phyloP scores from a whole-genome alignment of 2,113 vertebrate species.

The Mastomys coucha region DNA sequence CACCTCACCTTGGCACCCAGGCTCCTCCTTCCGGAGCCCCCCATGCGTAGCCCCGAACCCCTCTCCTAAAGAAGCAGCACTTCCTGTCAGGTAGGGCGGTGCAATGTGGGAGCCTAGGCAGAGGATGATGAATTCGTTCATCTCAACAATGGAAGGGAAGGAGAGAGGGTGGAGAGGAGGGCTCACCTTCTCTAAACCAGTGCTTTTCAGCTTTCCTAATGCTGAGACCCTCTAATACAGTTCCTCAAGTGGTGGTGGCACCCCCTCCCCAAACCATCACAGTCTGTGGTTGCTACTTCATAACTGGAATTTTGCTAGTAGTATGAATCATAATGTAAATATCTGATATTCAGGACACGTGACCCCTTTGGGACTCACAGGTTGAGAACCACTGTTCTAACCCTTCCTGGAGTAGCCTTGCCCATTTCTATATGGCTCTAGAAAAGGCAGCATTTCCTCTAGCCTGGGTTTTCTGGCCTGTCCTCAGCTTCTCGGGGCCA shows the following conservation, averaged over 20 bases:
- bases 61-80: neutral
- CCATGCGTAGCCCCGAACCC: neutral
- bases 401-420: too few relatives aligned
- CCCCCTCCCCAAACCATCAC: neutral
- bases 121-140: neutral
- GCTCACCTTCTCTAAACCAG: neutral
- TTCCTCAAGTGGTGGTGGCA: neutral
- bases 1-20: rapidly evolving
- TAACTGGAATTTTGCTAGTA: neutral
- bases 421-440: neutral
- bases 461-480: neutral
- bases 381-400: neutral
- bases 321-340: neutral
- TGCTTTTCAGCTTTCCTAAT: neutral
- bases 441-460: neutral
- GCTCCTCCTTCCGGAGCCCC: neutral
- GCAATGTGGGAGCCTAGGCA: neutral
- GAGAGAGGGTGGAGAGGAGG: neutral
- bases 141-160: neutral
- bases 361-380: neutral
- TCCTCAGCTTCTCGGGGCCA: neutral
- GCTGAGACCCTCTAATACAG: neutral
- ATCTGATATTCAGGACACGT: neutral
- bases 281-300: neutral
- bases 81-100: neutral